Percentiles rank a stretch among this genome's conserved stretches.
Conservation (phyloP, 2,113 vertebrate genomes). For the Tylochromis polylepis region DNA sequence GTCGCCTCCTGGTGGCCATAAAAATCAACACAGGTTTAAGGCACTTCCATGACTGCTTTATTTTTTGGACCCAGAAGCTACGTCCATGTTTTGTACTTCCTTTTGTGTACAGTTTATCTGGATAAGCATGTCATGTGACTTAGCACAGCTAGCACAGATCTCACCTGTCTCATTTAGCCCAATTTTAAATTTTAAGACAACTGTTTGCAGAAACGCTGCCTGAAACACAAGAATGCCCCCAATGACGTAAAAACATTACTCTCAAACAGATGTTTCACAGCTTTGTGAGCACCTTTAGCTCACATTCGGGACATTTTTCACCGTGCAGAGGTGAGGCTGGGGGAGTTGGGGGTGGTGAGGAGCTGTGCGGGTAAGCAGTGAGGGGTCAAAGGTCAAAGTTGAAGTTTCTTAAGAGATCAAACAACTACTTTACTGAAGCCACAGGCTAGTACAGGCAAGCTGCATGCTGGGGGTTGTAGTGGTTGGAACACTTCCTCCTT, state of each 20-base stretch:
- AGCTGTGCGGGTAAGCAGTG: not conserved
- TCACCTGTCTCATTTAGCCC: not conserved
- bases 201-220: not conserved
- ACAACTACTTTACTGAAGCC: not conserved
- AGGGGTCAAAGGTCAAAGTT: not conserved
- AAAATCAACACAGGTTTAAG: not conserved
- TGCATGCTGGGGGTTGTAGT: slow-evolving; percentile 65
- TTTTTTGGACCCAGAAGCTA: not conserved
- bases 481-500: not conserved
- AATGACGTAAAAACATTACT: not conserved
- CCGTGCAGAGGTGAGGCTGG: not conserved
- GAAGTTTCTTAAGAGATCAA: not conserved
- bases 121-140: not conserved
- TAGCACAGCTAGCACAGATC: not conserved
- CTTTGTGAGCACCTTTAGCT: not conserved
- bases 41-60: not conserved
- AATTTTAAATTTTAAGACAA: not conserved
- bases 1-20: not conserved
- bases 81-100: not conserved
- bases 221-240: not conserved
- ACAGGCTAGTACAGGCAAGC: not conserved
- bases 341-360: not conserved
- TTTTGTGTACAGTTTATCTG: not conserved
- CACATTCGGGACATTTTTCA: not conserved
- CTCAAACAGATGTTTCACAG: not conserved